A percentile compares a stretch with the other conserved stretches of the same genome.
phyloP scores from a whole-genome alignment of 2,888 invertebrate species.

The Melolontha melolontha region DNA sequence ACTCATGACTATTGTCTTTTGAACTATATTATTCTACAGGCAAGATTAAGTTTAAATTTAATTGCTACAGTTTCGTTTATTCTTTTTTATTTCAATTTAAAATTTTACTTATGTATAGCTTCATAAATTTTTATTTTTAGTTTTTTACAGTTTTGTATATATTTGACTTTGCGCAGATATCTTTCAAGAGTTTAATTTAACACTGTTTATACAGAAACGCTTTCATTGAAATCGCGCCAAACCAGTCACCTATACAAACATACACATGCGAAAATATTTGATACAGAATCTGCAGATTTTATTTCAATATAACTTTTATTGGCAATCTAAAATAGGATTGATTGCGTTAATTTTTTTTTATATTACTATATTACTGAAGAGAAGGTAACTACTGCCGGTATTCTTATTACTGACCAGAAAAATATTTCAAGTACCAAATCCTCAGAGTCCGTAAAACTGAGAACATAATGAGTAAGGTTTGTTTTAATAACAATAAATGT shows the following conservation, averaged over 20 bases:
- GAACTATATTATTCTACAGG: too few species aligned
- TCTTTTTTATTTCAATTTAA: too few species aligned
- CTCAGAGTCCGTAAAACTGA: too few species aligned
- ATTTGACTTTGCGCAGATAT: not conserved
- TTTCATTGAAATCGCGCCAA: slow-evolving; percentile 14
- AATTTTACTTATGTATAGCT: not conserved
- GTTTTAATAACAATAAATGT: too few species aligned
- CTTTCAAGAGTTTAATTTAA: not conserved
- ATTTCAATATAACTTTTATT: slow-evolving; percentile 28
- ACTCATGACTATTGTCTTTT: too few species aligned
- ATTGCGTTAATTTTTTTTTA: slow-evolving; percentile 25
- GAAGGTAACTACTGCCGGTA: not conserved
- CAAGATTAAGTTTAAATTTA: too few species aligned
- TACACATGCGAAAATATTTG: slow-evolving; percentile 2
- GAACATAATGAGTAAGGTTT: too few species aligned
- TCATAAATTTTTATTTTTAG: not conserved
- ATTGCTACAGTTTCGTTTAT: too few species aligned
- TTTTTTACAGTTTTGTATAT: not conserved
- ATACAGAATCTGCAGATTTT: slow-evolving; percentile 17
- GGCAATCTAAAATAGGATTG: slow-evolving; percentile 23
- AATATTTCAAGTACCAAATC: too few species aligned
- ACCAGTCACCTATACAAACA: slow-evolving; percentile 16
- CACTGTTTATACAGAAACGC: not conserved
- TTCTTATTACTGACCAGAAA: too few species aligned
- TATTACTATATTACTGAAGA: not conserved